Conservation (phyloP, 1,140 invertebrate genomes). For the Polypedilum vanderplanki region DNA sequence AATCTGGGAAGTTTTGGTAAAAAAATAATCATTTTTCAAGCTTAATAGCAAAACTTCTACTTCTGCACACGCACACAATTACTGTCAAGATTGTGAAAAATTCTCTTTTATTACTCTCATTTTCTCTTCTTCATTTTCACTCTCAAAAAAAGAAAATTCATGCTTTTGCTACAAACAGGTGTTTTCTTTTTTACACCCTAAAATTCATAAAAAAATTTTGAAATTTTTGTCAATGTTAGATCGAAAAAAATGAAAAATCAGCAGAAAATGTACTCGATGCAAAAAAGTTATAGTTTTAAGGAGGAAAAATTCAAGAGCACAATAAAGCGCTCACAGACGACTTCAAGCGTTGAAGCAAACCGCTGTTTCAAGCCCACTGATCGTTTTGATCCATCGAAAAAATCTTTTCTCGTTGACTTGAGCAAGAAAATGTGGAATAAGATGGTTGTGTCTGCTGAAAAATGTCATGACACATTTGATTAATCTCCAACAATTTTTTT, state of each 20-base stretch:
- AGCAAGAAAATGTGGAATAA: slow-evolving; percentile 47
- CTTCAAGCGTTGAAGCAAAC: slow-evolving; percentile 42
- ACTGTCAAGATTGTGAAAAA: slow-evolving; percentile 4
- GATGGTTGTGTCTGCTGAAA: slow-evolving; percentile 28
- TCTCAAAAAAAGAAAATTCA: no score
- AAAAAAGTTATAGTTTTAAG: slow-evolving; percentile 30
- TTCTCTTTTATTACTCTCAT: background rate
- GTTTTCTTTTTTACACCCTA: background rate
- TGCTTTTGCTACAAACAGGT: no score
- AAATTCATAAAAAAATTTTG: background rate
- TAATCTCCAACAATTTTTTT: slow-evolving; percentile 29
- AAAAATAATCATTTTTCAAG: background rate
- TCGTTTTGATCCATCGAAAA: slow-evolving; percentile 68
- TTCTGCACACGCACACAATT: no score
- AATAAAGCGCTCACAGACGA: background rate
- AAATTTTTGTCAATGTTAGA: background rate
- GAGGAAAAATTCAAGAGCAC: background rate
- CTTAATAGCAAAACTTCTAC: no score
- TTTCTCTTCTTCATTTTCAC: background rate
- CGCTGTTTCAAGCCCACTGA: slow-evolving; percentile 79
- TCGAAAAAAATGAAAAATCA: slow-evolving; percentile 25
- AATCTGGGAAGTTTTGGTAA: slow-evolving; percentile 9
- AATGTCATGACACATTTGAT: background rate
- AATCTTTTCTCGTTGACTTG: slow-evolving; percentile 68
- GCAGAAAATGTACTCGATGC: slow-evolving; percentile 18